Evolutionary conservation across 2,888 invertebrate species (phyloP).

Genomic region (Conops quadrifasciatus): DNA sequence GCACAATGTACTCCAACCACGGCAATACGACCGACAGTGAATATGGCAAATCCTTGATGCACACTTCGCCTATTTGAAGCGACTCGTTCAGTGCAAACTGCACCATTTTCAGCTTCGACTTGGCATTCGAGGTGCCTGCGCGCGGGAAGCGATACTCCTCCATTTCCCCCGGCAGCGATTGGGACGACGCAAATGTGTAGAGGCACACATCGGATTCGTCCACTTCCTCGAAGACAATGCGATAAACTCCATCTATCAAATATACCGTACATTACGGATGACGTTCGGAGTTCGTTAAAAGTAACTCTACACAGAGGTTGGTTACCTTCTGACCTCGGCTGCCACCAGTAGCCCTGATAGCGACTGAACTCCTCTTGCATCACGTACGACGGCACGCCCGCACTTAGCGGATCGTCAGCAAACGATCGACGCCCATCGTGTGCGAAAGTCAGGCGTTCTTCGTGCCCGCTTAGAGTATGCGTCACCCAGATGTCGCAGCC

Average conservation of each 20-base stretch:
- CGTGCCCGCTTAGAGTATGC: slow-evolving; percentile 69
- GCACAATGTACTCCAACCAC: slow-evolving; percentile 93
- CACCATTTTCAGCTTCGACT: slow-evolving; percentile 85
- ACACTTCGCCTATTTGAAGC: slow-evolving; percentile 78
- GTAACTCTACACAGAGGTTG: background rate
- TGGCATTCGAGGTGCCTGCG: slow-evolving; percentile 90
- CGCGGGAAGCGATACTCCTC: slow-evolving; percentile 88
- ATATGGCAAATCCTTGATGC: slow-evolving; percentile 78
- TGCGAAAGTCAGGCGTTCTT: slow-evolving; percentile 76
- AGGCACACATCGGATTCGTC: slow-evolving; percentile 92
- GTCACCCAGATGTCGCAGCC: slow-evolving; percentile 92
- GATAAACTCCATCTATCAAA: slow-evolving; percentile 74
- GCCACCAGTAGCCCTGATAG: slow-evolving; percentile 99
- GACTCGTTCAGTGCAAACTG: slow-evolving; percentile 74
- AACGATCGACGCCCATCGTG: slow-evolving; percentile 75
- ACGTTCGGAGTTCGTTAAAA: slow-evolving; percentile 26
- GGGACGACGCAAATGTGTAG: slow-evolving; percentile 86
- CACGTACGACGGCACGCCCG: slow-evolving; percentile 97
- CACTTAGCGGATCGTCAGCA: slow-evolving; percentile 84
- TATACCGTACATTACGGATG: background rate
- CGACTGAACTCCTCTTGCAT: slow-evolving; percentile 98
- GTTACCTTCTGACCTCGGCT: slow-evolving; percentile 76
- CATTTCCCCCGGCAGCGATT: slow-evolving; percentile 79
- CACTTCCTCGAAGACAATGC: slow-evolving; percentile 87
- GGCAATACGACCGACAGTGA: slow-evolving; percentile 84